Evolutionary conservation across 2,797 vertebrate species (phyloP).

Genomic region (Pangasius sanitwongsei): DNA sequence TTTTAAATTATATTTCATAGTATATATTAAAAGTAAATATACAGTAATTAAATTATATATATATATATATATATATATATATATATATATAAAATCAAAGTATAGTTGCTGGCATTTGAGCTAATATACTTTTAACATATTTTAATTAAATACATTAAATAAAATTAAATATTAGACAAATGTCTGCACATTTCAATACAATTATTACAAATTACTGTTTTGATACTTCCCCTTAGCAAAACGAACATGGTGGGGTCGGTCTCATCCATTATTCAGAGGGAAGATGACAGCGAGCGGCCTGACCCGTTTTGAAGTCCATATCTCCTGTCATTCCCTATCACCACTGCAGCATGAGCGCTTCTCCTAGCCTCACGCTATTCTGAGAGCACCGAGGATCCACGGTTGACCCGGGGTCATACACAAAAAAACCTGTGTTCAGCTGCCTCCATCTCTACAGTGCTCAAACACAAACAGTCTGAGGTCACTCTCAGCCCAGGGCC

Average conservation of each 20-base stretch:
- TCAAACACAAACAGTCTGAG: slow-evolving; percentile 20
- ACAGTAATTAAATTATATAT: background rate
- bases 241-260: slow-evolving; percentile 40
- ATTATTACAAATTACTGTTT: background rate
- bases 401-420: slow-evolving; percentile 24
- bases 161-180: background rate
- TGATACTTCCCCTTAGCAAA: slow-evolving; percentile 35
- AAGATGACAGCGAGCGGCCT: slow-evolving; percentile 45
- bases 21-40: background rate
- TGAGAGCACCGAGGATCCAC: slow-evolving; percentile 26
- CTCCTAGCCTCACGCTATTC: slow-evolving; percentile 41
- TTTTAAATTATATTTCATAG: background rate
- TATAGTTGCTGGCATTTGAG: background rate
- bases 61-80: background rate
- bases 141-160: background rate
- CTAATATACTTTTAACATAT: background rate
- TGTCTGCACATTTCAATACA: background rate
- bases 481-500: slow-evolving; percentile 22
- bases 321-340: slow-evolving; percentile 57
- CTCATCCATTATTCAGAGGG: slow-evolving; percentile 57
- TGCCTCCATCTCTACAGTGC: background rate
- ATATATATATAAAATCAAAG: background rate
- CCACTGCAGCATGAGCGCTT: slow-evolving; percentile 36
- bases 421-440: background rate
- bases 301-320: slow-evolving; percentile 56